Percentiles rank a stretch among this genome's conserved stretches.
Conservation (phyloP, 2,888 invertebrate species). For the Tetranychus piercei region DNA sequence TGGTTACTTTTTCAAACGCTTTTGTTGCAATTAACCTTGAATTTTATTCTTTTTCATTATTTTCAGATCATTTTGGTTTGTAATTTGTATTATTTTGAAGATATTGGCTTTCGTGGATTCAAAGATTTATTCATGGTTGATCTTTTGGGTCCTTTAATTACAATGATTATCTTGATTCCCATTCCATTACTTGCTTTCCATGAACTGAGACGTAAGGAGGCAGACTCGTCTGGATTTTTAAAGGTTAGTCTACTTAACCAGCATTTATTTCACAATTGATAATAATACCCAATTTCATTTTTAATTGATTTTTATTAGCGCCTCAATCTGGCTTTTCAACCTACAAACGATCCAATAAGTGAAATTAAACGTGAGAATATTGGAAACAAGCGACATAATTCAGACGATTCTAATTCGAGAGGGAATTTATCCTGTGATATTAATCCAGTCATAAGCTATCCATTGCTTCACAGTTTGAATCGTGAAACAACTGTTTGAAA, state of each 20-base stretch:
- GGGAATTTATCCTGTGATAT: neutral
- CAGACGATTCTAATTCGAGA: neutral
- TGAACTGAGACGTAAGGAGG: neutral
- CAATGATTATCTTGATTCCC: neutral
- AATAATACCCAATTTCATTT: neutral
- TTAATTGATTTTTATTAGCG: neutral
- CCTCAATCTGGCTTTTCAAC: neutral
- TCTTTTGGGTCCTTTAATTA: neutral
- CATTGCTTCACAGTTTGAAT: neutral
- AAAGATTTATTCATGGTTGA: neutral
- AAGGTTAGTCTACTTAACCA: neutral
- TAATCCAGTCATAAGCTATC: neutral
- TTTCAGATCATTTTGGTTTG: neutral
- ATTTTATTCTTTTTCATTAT: neutral
- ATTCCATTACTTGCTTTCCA: neutral
- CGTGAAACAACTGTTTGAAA: neutral
- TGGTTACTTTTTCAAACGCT: neutral
- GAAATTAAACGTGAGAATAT: neutral
- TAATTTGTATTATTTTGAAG: constrained; percentile 5
- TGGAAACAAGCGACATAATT: neutral
- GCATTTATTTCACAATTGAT: neutral
- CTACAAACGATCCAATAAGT: neutral
- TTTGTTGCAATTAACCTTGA: neutral
- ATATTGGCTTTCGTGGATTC: neutral
- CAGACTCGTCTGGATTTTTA: neutral